Evolutionary conservation across 2,888 invertebrate species (phyloP), one percentile per base, ranked within the genome.

Genomic region (Blastobasis adustella): DNA sequence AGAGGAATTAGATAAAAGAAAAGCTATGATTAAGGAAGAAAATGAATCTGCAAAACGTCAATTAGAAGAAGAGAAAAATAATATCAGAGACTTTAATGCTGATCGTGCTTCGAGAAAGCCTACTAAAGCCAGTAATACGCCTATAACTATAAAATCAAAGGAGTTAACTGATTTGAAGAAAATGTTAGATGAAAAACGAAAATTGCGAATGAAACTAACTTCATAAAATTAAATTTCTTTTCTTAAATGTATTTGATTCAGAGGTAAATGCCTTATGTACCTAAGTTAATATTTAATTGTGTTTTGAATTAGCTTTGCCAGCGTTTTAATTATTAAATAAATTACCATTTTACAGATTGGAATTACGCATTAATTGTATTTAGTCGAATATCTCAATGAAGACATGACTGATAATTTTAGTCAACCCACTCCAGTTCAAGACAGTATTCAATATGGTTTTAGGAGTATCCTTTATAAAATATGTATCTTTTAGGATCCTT

Each of bases 1-100:
- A 55, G 89, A 90, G 52, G 90, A 91, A 64, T 62, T 92, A 23
- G 82, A 90, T 51, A 75, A 65, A 46, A 90, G 90, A 62, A 84
- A 73, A 56, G 69, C 70, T 50, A 46, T 57, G n/a, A 89, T 92
- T 7, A 71, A 69, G 61, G 76, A 82, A 53, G 71, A 81, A 55
- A 89, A 90, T 46, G 58, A 73, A 39, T 75, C 79, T 37, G 83
- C 83, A 36, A 89, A 89, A 56, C 69, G 79, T 52, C 76, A 89
- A 54, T 61, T 92, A 37, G 82, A 89, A 50, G 75, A 84, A 55
- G 76, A 85, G 8, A 90, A 88, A 69, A 71, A 73, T 49, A 72
- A 81, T 40, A 83, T 91, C 37, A 70, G 77, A 49, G 74, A 70
- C 45, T 85, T 74, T 56, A 70, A 83, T 63, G 58, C 58, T 10